Evolutionary conservation across 2,888 invertebrate species (phyloP), one percentile per base, ranked within the genome.

Genomic region (Nyleta sp.): DNA sequence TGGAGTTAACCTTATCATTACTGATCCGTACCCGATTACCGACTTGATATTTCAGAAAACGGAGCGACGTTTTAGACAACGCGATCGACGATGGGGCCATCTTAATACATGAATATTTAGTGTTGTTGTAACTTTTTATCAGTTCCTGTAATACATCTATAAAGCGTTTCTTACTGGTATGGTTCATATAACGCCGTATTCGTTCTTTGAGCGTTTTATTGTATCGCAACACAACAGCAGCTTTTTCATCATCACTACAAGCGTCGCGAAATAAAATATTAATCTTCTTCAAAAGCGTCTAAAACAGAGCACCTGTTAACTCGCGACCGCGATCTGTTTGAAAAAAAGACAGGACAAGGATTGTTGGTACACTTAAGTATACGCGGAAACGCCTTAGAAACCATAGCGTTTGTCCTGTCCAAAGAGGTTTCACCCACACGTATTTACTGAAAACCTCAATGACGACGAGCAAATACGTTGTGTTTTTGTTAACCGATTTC

Each of bases 291-390:
- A 53, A 35, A 1, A 53, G 18, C 6, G 3, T n/a, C 22, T 55
- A 38, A 40, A 20, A 55, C 0, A 13, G 4, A 11, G n/a, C 1
- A 7, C 8, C 15, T 2, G 75, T 52, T 71, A 85, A 85, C 44
- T 85, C 82, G 62, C 78, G 82, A 1, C 85, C 84, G 38, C 68
- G 73, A 40, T 86, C 84, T 2, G 81, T 75, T 31, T 84, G 83
- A 11, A 80, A 48, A n/a, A 7, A 42, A 6, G n/a, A 80, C 65
- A 0, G 75, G 80, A 6, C 20, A 1, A 0, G 57, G 15, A 8
- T 24, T 38, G 18, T 5, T 1, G 15, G 20, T 38, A 4, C 55
- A n/a, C 15, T 2, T 1, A 2, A 55, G 38, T 10, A 55, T 55
- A 22, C 15, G 2, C 6, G 22, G 7, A 70, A 84, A 84, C 0